Evolutionary conservation across 1,140 invertebrate species (phyloP), one percentile per base, ranked within the genome.

Genomic region (Phymorhynchus buccinoides): DNA sequence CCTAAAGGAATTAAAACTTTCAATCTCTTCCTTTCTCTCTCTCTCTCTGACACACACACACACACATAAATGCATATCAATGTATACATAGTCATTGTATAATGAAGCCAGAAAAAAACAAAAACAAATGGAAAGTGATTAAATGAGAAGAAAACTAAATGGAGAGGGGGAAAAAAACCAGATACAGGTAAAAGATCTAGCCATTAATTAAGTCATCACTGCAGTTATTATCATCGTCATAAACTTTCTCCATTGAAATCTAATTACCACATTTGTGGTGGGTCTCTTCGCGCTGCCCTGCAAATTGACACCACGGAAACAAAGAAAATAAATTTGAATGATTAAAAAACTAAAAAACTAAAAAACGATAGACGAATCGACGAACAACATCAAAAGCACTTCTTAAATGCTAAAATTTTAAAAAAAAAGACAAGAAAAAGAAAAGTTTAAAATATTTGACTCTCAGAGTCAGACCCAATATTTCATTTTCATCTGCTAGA

Each of bases 1-100:
- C n/a, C n/a, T n/a, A n/a, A n/a, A n/a, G n/a, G n/a, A n/a, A n/a
- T n/a, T n/a, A n/a, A n/a, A n/a, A n/a, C n/a, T n/a, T n/a, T n/a
- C n/a, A n/a, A n/a, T n/a, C n/a, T n/a, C n/a, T n/a, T n/a, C n/a
- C n/a, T n/a, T n/a, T n/a, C n/a, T n/a, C n/a, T n/a, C n/a, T n/a
- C n/a, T n/a, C n/a, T n/a, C n/a, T n/a, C n/a, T n/a, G n/a, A 62
- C 56, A 62, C 56, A 62, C 56, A 62, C 56, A 62, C 56, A 62
- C 56, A 27, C 56, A 62, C 56, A 62, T 27, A 27, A 16, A 62
- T 27, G n/a, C 56, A 62, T 27, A 62, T 22, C 48, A 2, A 2
- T 52, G 56, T 27, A 0, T 62, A 62, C n/a, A 22, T 27, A 62
- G n/a, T n/a, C n/a, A 27, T 62, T 62, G n/a, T 4, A 22, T 14